phyloP scores from a whole-genome alignment of 2,888 invertebrate species.

The Ornithoptera alexandrae region DNA sequence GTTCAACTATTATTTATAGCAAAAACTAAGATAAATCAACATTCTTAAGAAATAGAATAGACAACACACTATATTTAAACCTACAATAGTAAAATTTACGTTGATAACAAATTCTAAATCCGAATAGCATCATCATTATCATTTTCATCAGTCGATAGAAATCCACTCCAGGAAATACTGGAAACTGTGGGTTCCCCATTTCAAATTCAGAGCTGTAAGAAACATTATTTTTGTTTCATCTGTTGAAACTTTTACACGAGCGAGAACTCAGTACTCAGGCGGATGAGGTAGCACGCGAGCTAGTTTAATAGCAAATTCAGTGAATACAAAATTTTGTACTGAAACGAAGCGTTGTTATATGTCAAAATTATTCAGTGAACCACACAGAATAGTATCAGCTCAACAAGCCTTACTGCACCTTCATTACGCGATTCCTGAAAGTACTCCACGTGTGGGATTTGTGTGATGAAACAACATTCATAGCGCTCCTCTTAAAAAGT shows the following conservation, averaged over 20 bases:
- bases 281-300: background rate
- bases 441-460: background rate
- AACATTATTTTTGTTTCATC: background rate
- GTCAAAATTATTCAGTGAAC: constrained; percentile 7
- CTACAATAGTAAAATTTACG: too few relatives aligned
- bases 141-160: too few relatives aligned
- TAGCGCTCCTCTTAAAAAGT: background rate
- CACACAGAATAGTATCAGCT: background rate
- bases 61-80: too few relatives aligned
- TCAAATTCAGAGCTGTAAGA: too few relatives aligned
- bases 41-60: too few relatives aligned
- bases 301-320: constrained; percentile 3
- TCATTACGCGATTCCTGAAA: background rate
- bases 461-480: background rate
- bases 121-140: too few relatives aligned
- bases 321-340: constrained; percentile 2
- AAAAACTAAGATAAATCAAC: too few relatives aligned
- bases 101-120: too few relatives aligned
- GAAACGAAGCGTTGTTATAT: constrained; percentile 3
- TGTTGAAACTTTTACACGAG: background rate
- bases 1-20: background rate
- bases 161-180: too few relatives aligned
- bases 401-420: background rate
- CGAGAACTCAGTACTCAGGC: background rate
- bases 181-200: too few relatives aligned